phyloP scores from a whole-genome alignment of 2,797 vertebrate genomes.

The Avahi laniger region DNA sequence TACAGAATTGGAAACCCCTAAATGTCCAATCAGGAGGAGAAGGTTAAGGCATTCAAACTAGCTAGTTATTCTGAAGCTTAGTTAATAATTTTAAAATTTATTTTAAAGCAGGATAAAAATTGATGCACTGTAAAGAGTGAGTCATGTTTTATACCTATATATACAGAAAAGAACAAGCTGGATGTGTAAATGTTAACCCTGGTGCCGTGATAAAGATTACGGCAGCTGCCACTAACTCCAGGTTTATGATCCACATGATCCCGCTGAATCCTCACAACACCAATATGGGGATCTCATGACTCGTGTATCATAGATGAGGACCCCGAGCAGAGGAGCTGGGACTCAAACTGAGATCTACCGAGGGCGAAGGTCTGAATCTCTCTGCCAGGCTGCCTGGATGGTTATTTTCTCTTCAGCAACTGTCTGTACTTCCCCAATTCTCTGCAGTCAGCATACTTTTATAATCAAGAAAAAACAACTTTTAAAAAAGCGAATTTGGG shows the following conservation, averaged over 20 bases:
- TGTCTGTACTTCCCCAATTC: background rate
- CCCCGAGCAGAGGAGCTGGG: background rate
- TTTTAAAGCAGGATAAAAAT: background rate
- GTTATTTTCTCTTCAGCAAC: constrained; percentile 3
- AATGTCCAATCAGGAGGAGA: background rate
- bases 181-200: background rate
- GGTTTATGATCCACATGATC: background rate
- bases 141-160: background rate
- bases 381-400: background rate
- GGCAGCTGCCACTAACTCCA: too few relatives aligned
- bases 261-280: background rate
- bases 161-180: background rate
- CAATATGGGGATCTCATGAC: background rate
- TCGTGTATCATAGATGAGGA: background rate
- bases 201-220: background rate
- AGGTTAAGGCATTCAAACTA: background rate
- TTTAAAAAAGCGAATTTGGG: background rate
- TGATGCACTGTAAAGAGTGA: background rate
- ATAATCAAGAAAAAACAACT: background rate
- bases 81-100: background rate
- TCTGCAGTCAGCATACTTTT: background rate
- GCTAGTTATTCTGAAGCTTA: background rate
- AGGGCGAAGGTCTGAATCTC: background rate
- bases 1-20: constrained; percentile 11
- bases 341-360: background rate